Conservation (phyloP, 2,888 invertebrate species). For the Bombyx huttoni region DNA sequence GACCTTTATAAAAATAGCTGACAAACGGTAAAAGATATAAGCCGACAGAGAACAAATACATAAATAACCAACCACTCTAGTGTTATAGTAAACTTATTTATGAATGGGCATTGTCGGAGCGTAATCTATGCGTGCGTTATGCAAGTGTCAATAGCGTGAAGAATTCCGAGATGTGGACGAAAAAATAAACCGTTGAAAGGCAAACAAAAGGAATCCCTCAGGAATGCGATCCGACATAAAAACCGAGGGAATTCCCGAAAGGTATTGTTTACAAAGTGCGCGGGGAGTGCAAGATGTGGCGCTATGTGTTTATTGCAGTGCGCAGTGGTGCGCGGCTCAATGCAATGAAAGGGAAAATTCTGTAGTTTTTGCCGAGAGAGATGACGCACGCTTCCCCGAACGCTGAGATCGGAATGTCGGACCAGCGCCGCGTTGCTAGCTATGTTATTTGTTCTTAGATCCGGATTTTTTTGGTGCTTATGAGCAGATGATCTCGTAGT, state of each 20-base stretch:
- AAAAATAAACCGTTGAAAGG: slow-evolving; percentile 46
- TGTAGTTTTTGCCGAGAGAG: slow-evolving; percentile 51
- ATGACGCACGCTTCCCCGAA: slow-evolving; percentile 59
- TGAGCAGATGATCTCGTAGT: too few species aligned
- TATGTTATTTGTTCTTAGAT: slow-evolving; percentile 20
- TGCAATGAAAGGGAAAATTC: slow-evolving; percentile 67
- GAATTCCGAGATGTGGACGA: slow-evolving; percentile 40
- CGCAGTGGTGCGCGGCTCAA: slow-evolving; percentile 25
- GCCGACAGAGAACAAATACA: too few species aligned
- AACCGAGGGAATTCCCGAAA: slow-evolving; percentile 67
- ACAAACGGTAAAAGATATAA: neutral
- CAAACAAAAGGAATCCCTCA: slow-evolving; percentile 71
- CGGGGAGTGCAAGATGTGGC: slow-evolving; percentile 35
- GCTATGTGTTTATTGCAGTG: slow-evolving; percentile 53
- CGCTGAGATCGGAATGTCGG: slow-evolving; percentile 39
- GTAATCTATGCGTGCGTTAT: slow-evolving; percentile 31
- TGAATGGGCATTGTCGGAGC: slow-evolving; percentile 9
- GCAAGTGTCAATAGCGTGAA: slow-evolving; percentile 40
- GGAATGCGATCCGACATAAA: slow-evolving; percentile 63
- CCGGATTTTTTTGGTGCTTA: too few species aligned
- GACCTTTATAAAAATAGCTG: neutral
- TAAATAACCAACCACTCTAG: neutral
- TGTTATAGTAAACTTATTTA: neutral
- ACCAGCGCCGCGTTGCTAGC: slow-evolving; percentile 10
- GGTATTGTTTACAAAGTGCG: slow-evolving; percentile 60